A percentile compares a stretch with the other conserved stretches of the same genome.
Conservation (phyloP, 2,797 vertebrate species). For the Zonotrichia albicollis region DNA sequence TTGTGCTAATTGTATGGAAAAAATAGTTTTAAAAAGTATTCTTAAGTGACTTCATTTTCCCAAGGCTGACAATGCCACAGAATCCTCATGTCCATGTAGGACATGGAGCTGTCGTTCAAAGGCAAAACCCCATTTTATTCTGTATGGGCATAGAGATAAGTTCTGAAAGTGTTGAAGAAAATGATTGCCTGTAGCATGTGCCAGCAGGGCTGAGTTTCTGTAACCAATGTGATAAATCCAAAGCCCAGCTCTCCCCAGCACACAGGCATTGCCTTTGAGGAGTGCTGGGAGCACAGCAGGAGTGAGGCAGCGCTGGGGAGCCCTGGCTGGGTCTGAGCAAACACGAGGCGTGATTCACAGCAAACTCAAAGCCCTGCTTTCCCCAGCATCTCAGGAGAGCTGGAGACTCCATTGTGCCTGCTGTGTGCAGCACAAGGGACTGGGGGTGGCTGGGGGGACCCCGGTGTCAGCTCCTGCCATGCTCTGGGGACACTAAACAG, state of each 20-base stretch:
- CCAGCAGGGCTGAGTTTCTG: neutral
- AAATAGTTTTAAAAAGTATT: neutral
- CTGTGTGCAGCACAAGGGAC: neutral
- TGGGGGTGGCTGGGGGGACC: neutral
- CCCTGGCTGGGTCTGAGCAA: neutral
- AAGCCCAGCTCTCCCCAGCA: neutral
- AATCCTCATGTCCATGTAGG: neutral
- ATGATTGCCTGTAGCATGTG: neutral
- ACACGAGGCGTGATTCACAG: neutral
- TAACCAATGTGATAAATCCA: neutral
- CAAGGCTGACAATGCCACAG: neutral
- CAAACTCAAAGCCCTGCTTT: fast-evolving
- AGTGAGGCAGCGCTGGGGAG: neutral
- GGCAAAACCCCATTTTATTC: neutral
- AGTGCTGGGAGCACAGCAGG: neutral
- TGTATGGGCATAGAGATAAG: neutral
- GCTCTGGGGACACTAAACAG: neutral
- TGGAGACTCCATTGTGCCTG: neutral
- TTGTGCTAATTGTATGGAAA: neutral
- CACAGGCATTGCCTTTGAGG: neutral
- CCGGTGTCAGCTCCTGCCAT: fast-evolving
- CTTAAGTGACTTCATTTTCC: neutral
- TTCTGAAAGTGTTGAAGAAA: neutral
- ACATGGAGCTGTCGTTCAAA: neutral
- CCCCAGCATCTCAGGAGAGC: neutral